A percentile compares a stretch with the other conserved stretches of the same genome.
Conservation (phyloP, 2,888 invertebrate species). For the Octonoba sinensis region DNA sequence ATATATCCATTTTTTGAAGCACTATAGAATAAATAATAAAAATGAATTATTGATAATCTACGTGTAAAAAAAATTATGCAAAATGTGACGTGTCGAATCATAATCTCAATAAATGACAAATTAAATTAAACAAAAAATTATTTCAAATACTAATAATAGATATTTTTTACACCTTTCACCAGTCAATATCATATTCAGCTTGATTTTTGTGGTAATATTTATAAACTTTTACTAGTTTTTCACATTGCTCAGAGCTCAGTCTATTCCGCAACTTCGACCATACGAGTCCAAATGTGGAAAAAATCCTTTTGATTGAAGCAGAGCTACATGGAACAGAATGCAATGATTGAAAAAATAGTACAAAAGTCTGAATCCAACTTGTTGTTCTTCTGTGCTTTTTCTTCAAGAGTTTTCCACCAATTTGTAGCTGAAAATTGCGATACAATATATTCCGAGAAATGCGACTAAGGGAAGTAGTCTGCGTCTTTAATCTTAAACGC, state of each 20-base stretch:
- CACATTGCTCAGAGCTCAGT: neutral
- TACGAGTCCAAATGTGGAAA: slow-evolving; percentile 2
- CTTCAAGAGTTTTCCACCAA: slow-evolving; percentile 1
- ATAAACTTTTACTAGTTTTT: neutral
- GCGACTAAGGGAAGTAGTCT: neutral
- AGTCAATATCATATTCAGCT: too few relatives aligned
- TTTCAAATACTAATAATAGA: too few relatives aligned
- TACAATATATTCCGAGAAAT: neutral
- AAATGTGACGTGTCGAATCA: too few relatives aligned
- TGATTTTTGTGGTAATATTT: too few relatives aligned
- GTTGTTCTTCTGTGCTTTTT: slow-evolving; percentile 6
- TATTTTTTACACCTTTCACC: too few relatives aligned
- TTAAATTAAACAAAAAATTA: too few relatives aligned
- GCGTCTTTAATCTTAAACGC: neutral
- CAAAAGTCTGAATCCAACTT: slow-evolving; percentile 1
- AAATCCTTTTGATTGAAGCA: neutral
- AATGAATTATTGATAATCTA: too few relatives aligned
- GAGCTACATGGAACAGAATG: slow-evolving; percentile 2
- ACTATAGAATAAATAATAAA: too few relatives aligned
- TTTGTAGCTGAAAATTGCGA: slow-evolving; percentile 3
- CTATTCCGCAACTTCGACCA: slow-evolving; percentile 2
- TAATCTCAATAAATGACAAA: too few relatives aligned
- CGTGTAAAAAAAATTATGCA: too few relatives aligned
- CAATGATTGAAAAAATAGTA: neutral
- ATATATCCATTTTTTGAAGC: too few relatives aligned